Base-by-base conservation (phyloP, 1,140 invertebrate species). In the Trichogramma pretiosum region DNA sequence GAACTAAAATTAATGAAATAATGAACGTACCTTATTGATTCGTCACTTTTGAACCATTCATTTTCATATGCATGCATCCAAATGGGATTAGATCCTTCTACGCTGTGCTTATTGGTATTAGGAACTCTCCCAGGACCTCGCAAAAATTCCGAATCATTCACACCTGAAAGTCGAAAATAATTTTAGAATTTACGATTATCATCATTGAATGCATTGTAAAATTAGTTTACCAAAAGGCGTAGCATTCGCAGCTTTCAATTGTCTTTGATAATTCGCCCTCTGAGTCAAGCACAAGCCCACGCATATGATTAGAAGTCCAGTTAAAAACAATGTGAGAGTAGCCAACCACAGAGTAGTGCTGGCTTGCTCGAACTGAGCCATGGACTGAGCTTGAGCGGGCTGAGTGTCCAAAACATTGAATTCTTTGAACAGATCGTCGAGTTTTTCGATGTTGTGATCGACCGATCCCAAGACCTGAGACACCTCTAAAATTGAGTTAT, bases 31-130 rank as follows among this genome's bases (percentile, higher is more conserved):
- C 81, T 83, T 24, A 78, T 74, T 16, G 86, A 86, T 57, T 87
- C 85, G 49, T 87, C 85, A 48, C 82, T 84, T 70, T 93, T 93
- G 63, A 89, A 93, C 89, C 90, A 94, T 62, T 91, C 89, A 65
- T 93, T 93, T 68, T 93, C 89, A 61, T 93, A 93, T 7, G 89
- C 87, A 58, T 90, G 87, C 67, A 94, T 80, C 91, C 91, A 95
- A 56, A 95, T 93, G 0, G 92, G 91, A 75, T 95, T 95, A 8
- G 88, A 92, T 24, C 91, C 92, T 69, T 93, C 89, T 5, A 87
- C 82, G 57, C 89, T 92, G 64, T 94, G 91, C 62, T 91, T 90
- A 66, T 94, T 95, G 3, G 92, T 94, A 61, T 94, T 94, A 2
- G 92, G 92, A 4, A 95, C 89, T 54, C 85, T 72, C 24, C 81